Conservation (phyloP, 2,113 vertebrate species). For the Grus americana region DNA sequence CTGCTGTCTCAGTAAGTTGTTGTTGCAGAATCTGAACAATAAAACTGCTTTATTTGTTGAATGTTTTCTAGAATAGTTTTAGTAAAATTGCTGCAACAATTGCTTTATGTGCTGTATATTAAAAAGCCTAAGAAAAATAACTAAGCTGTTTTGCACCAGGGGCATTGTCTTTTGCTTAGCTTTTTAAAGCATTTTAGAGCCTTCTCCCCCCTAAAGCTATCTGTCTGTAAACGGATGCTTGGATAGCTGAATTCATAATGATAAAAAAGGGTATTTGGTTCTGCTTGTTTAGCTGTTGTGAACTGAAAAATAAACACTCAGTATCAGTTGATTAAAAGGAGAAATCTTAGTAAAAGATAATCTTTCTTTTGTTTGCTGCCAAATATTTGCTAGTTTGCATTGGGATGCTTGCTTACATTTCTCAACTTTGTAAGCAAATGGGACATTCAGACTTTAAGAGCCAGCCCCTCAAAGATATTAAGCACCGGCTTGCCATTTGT, state of each 20-base stretch:
- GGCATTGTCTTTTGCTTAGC: not conserved
- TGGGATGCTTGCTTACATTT: not conserved
- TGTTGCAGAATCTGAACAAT: not conserved
- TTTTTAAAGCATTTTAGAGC: not conserved
- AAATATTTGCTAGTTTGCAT: not conserved
- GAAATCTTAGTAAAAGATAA: not conserved
- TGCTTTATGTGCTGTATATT: not conserved
- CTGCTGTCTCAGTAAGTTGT: not conserved
- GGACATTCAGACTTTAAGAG: not conserved
- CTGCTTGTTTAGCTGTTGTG: not conserved
- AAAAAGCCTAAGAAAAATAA: not conserved
- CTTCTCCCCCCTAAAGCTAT: not conserved
- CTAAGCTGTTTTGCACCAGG: not conserved
- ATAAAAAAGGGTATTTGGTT: not conserved
- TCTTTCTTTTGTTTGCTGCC: not conserved
- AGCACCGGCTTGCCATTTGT: not conserved
- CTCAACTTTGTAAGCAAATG: not conserved
- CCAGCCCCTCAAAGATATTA: not conserved
- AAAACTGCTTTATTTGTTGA: not conserved
- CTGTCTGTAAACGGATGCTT: not conserved
- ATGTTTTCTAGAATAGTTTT: not conserved
- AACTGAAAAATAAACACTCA: not conserved
- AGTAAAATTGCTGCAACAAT: not conserved
- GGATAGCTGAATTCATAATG: not conserved
- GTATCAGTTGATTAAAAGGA: not conserved